Base-by-base conservation (phyloP, 2,888 invertebrate genomes). In the Esperia sulphurella region DNA sequence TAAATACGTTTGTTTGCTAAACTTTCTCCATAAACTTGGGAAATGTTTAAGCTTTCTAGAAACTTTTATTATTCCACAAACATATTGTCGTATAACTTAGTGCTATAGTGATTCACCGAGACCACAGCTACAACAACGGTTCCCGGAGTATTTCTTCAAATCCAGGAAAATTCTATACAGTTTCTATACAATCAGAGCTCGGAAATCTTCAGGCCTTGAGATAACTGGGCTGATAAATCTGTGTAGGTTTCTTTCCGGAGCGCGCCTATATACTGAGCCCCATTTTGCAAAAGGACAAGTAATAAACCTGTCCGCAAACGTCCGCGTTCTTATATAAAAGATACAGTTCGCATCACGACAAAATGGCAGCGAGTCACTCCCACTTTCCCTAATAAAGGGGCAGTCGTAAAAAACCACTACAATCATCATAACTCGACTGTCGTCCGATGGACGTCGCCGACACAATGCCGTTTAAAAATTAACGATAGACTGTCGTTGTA, bases 381-480 rank as follows among this genome's bases (percentile, higher is more conserved):
- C 79, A 82, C 79, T 83, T 81, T 77, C 72, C 71, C 73, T 80
- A 84, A 85, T 85, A 83, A 84, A 86, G 74, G 75, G 76, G 64
- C 52, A 62, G 65, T 74, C 80, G 72, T 86, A 88, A 85, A 86
- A 83, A 78, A 69, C 73, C 86, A 86, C 87, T 87, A 84, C 85
- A 87, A 87, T 88, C 87, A 86, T 85, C 79, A 85, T 88, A 88
- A 86, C 80, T 71, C 62, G 67, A 57, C 58, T 13, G 43, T 39
- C 49, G 45, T 52, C 59, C 61, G 63, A 65, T 61, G 75, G 75
- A 70, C 71, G 57, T 50, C 54, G 58, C 49, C 54, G 50, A 57
- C 66, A 68, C 68, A 69, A 64, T 59, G 64, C 59, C 73, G 61
- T 69, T 84, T 74, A 81, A 85, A 84, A 79, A 84, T 86, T 82